phyloP scores from a whole-genome alignment of 2,113 vertebrate species.

The Pelusios castaneus region DNA sequence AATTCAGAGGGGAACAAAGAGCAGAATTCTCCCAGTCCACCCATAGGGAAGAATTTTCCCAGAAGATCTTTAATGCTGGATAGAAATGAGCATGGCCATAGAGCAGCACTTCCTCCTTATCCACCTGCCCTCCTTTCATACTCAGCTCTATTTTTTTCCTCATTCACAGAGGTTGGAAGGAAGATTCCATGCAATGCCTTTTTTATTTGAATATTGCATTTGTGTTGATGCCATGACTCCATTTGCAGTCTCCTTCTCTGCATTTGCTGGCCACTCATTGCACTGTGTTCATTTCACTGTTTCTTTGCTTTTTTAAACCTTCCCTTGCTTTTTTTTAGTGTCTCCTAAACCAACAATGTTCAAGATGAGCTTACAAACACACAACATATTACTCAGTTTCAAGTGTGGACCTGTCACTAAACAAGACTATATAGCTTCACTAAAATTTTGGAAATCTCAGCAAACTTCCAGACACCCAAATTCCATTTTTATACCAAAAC shows the following conservation, averaged over 20 bases:
- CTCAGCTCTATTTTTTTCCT: neutral
- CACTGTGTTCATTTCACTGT: neutral
- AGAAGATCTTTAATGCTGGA: neutral
- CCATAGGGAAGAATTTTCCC: neutral
- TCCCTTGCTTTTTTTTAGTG: neutral
- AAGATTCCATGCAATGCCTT: neutral
- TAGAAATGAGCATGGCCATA: neutral
- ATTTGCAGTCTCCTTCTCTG: neutral
- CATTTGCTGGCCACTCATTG: fast-evolving
- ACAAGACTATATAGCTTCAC: neutral
- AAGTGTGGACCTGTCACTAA: fast-evolving
- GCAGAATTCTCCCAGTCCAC: neutral
- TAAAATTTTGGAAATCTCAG: neutral
- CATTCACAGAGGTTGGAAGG: neutral
- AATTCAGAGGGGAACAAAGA: neutral
- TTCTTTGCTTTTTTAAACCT: neutral
- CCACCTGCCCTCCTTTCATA: neutral
- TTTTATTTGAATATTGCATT: neutral
- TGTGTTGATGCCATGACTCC: neutral
- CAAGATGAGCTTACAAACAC: neutral
- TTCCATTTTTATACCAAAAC: neutral
- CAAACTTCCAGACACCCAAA: neutral
- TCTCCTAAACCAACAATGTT: neutral
- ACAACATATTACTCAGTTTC: neutral
- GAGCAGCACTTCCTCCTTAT: neutral